These are phyloP conservation scores for Hybos culiciformis DNA, from an alignment of 2,888 invertebrate species.

Conservation along the genomic window DNA sequence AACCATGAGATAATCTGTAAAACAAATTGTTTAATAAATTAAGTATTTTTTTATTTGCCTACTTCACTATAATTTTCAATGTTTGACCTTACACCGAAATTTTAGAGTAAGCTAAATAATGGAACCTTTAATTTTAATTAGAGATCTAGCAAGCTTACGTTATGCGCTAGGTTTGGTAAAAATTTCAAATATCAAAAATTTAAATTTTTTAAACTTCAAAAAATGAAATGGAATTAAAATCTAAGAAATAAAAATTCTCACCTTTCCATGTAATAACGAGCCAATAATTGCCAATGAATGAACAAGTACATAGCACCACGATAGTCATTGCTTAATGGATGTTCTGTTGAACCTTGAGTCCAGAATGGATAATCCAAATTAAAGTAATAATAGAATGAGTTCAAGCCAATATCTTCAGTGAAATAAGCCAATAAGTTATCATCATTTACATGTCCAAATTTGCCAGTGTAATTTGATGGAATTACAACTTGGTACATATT, in stretches of 20 bases:
- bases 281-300: slow-evolving; percentile 37
- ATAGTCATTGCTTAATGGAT: slow-evolving; percentile 25
- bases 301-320: slow-evolving; percentile 38
- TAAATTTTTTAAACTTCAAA: too few species aligned
- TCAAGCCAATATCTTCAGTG: slow-evolving; percentile 66
- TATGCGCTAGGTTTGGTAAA: too few species aligned
- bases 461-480: slow-evolving; percentile 53
- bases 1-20: slow-evolving; percentile 54
- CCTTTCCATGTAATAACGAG: slow-evolving; percentile 43
- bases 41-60: too few species aligned
- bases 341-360: slow-evolving; percentile 41
- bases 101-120: too few species aligned
- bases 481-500: slow-evolving; percentile 44
- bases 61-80: too few species aligned
- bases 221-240: too few species aligned
- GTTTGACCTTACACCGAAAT: too few species aligned
- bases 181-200: too few species aligned
- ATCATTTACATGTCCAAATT: slow-evolving; percentile 42
- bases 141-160: too few species aligned
- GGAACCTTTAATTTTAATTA: too few species aligned
- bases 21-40: too few species aligned
- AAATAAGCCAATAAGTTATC: slow-evolving; percentile 55
- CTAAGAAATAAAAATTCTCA: too few species aligned
- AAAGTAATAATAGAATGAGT: slow-evolving; percentile 54
- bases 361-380: slow-evolving; percentile 57